Base-by-base conservation (phyloP, 2,797 vertebrate genomes). In the Urosaurus nigricauda region DNA sequence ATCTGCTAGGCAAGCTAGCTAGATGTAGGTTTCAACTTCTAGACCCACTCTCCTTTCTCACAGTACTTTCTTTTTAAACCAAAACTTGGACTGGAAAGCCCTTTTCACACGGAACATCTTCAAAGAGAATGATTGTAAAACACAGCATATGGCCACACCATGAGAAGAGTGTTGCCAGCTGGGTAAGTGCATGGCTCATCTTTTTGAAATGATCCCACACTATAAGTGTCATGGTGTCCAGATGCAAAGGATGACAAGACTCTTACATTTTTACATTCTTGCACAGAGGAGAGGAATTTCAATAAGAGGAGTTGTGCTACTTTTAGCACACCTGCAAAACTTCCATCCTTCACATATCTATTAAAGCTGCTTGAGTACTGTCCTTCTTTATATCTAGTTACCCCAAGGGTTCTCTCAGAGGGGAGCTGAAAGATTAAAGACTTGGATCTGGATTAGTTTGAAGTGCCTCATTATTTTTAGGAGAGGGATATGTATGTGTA, bases 401-500 rank as follows among this genome's bases (percentile, higher is more conserved):
- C 35, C 29, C 32, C 12, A 35, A 35, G 60, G 5, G 32, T 51
- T 32, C 1, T 89, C 37, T 68, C 13, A 74, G 8, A 75, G 47
- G 92, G 90, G 79, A 29, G 29, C 13, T 35, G 37, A 11, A 21
- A 21, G 29, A 3, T 21, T 83, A 88, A 81, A 85, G 78, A 78
- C 79, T 14, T 85, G 35, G 51, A 77, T 88, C 86, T 85, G 35
- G 47, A 43, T 91, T 11, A 35, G 5, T 68, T 90, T 32, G 12
- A 88, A n/a, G 1, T 70, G 5, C n/a, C 60, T 82, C 83, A 47
- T 40, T 90, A 92, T 47, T 79, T 24, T 87, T 26, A 71, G 37
- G 8, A 17, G 56, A 51, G 8, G 82, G 80, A 74, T 86, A 68
- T 65, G 40, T 12, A 70, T 60, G 24, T 24, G 19, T 1, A 21